phyloP scores from a whole-genome alignment of 2,888 invertebrate genomes.

The Tipula unca region DNA sequence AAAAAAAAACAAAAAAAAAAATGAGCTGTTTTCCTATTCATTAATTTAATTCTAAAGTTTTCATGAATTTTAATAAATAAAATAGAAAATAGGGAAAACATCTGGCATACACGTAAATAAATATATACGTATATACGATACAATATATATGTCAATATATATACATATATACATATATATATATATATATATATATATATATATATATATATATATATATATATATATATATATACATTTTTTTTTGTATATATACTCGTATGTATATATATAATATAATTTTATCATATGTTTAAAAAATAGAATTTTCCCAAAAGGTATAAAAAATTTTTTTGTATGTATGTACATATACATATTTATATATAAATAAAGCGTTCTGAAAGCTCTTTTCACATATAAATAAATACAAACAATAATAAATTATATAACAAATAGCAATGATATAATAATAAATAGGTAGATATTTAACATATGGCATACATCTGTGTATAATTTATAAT shows the following conservation, averaged over 20 bases:
- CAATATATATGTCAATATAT: not conserved
- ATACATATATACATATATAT: not conserved
- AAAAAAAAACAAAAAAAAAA: not conserved
- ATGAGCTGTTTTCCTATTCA: not conserved
- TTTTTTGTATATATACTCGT: not conserved
- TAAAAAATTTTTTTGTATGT: not conserved
- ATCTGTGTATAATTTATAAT: not conserved
- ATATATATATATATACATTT: not conserved
- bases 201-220: not conserved
- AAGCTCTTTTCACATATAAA: not conserved
- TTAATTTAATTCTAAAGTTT: not conserved
- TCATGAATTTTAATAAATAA: not conserved
- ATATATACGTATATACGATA: not conserved
- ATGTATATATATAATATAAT: not conserved
- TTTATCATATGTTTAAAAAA: not conserved
- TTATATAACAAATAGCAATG: not conserved
- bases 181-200: not conserved
- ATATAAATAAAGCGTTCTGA: not conserved
- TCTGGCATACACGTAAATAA: not conserved
- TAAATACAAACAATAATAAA: not conserved
- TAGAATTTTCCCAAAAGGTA: not conserved
- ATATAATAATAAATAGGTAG: not conserved
- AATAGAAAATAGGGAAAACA: not conserved
- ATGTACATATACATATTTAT: not conserved
- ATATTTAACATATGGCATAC: not conserved